phyloP scores from a whole-genome alignment of 2,797 vertebrate genomes.

The Pseudochaenichthys georgianus region DNA sequence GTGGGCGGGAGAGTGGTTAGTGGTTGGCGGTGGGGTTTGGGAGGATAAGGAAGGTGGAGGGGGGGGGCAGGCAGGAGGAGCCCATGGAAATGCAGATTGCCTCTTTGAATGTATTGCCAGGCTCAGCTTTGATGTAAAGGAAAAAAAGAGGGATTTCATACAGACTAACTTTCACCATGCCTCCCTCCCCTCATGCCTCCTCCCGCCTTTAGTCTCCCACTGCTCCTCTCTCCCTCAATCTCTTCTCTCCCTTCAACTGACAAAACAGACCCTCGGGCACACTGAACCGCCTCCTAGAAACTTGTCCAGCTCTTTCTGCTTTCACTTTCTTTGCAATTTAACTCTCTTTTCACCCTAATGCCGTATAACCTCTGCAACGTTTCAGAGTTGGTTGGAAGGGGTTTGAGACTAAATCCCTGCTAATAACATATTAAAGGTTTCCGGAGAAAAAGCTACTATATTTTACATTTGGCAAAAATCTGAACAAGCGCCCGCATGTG shows the following conservation, averaged over 20 bases:
- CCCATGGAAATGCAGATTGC: conserved; percentile 86
- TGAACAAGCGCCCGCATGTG: conserved; percentile 4
- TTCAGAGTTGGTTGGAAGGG: conserved; percentile 9
- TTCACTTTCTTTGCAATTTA: conserved; percentile 26
- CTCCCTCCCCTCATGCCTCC: conserved; percentile 35
- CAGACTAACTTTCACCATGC: conserved; percentile 75
- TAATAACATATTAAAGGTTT: neutral
- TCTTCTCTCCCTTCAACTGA: conserved; percentile 64
- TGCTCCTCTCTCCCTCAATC: conserved; percentile 45
- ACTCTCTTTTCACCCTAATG: conserved; percentile 16
- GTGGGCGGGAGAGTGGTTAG: conserved; percentile 61
- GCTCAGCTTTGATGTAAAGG: conserved; percentile 82
- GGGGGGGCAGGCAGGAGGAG: conserved; percentile 50
- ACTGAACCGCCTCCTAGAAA: conserved; percentile 50
- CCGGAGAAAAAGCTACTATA: neutral
- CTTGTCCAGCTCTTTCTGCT: conserved; percentile 30
- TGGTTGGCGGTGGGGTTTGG: conserved; percentile 63
- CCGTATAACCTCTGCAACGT: conserved; percentile 4
- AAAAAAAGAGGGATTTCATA: conserved; percentile 72
- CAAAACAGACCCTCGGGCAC: conserved; percentile 69
- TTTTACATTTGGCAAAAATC: neutral
- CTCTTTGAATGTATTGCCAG: conserved; percentile 80
- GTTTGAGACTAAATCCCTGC: neutral
- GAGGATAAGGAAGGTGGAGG: conserved; percentile 53
- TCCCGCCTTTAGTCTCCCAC: conserved; percentile 60